Conservation (phyloP, 2,113 vertebrate genomes). For the Hassar affinis region DNA sequence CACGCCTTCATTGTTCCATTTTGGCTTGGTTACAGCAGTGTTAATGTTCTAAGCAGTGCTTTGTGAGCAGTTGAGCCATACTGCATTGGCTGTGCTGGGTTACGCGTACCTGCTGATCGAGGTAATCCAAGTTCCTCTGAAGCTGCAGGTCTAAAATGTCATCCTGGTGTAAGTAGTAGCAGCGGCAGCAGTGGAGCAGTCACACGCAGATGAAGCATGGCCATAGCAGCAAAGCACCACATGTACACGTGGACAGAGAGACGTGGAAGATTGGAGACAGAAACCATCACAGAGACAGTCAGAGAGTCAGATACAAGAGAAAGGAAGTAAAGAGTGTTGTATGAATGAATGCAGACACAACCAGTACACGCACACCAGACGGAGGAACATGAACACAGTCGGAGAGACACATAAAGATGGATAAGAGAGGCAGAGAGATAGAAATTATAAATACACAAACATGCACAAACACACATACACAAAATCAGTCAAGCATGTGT, state of each 20-base stretch:
- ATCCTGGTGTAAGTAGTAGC: slow-evolving; percentile 79
- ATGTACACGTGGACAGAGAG: slow-evolving; percentile 14
- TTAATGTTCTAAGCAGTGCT: neutral
- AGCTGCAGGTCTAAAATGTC: slow-evolving; percentile 98
- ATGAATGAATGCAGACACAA: neutral
- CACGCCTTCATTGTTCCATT: neutral
- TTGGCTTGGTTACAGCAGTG: neutral
- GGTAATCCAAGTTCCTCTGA: slow-evolving; percentile 97
- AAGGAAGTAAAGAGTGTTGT: neutral
- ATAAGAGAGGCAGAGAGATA: neutral
- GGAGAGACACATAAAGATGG: neutral
- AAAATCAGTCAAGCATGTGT: neutral
- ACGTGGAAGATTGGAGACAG: neutral
- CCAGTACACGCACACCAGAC: neutral
- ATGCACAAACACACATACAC: neutral
- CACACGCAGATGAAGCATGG: slow-evolving; percentile 21
- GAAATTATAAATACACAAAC: neutral
- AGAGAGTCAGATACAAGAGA: slow-evolving; percentile 29
- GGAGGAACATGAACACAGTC: neutral
- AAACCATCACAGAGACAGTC: neutral
- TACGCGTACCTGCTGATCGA: slow-evolving; percentile 91
- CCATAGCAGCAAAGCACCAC: slow-evolving; percentile 29
- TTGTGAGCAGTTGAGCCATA: neutral
- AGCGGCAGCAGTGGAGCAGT: slow-evolving; percentile 47
- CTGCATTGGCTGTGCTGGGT: neutral